phyloP scores from a whole-genome alignment of 2,113 vertebrate species.

The Prunella himalayana region DNA sequence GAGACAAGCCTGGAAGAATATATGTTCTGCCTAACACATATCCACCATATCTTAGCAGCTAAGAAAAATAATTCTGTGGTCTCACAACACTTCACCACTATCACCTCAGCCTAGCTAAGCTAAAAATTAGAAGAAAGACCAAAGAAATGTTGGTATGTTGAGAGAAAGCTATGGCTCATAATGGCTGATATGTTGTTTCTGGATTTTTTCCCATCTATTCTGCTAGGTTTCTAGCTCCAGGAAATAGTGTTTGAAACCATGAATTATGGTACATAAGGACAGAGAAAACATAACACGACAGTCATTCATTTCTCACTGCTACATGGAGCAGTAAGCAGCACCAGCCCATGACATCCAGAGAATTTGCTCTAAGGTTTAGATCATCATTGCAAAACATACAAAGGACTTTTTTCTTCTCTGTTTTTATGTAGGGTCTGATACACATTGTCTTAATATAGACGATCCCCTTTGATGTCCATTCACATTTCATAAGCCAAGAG shows the following conservation, averaged over 20 bases:
- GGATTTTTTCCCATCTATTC: background rate
- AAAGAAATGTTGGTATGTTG: background rate
- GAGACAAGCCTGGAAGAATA: slow-evolving; percentile 11
- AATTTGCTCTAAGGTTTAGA: background rate
- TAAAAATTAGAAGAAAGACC: background rate
- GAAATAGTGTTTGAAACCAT: slow-evolving; percentile 4
- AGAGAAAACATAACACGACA: background rate
- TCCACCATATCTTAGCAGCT: slow-evolving; percentile 7
- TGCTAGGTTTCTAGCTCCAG: background rate
- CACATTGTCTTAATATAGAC: background rate
- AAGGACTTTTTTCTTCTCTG: background rate
- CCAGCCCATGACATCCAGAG: background rate
- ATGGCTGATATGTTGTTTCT: slow-evolving; percentile 10
- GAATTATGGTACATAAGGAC: background rate
- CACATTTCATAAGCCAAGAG: background rate
- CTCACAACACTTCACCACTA: background rate
- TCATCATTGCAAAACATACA: background rate
- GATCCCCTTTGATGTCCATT: background rate
- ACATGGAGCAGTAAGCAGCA: background rate
- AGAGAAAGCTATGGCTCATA: background rate
- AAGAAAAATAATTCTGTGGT: slow-evolving; percentile 9
- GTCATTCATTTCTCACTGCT: background rate
- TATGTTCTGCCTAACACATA: slow-evolving; percentile 15
- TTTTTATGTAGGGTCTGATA: background rate
- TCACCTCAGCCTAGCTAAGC: background rate